Conservation (phyloP, 2,113 vertebrate genomes). For the Colistium nudipinnis region DNA sequence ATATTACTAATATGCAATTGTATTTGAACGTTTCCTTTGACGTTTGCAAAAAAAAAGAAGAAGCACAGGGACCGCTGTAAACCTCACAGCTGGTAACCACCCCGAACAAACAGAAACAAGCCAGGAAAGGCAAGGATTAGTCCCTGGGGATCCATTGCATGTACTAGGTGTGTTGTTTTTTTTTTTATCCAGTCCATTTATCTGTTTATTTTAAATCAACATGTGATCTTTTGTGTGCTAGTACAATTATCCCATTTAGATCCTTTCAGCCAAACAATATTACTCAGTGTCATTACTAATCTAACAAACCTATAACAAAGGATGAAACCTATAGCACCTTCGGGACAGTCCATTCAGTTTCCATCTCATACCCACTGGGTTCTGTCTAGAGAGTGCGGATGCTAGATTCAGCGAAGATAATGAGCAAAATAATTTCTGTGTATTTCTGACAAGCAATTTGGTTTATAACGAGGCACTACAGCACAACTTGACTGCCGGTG, state of each 20-base stretch:
- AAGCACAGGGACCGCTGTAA: not conserved
- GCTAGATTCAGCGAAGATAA: not conserved
- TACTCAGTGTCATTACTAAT: too few relatives aligned
- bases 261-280: too few relatives aligned
- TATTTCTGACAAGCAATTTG: not conserved
- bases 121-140: not conserved
- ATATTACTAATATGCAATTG: not conserved
- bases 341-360: not conserved
- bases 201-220: not conserved
- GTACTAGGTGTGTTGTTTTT: slow-evolving; percentile 7
- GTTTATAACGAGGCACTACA: not conserved
- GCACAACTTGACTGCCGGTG: not conserved
- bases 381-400: not conserved
- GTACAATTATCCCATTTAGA: too few relatives aligned
- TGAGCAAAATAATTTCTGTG: too few relatives aligned
- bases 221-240: not conserved
- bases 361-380: not conserved
- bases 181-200: not conserved
- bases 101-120: slow-evolving; percentile 18
- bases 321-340: not conserved
- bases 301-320: too few relatives aligned
- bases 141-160: not conserved
- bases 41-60: too few relatives aligned
- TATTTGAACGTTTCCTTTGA: not conserved
- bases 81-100: slow-evolving; percentile 6